Conservation (phyloP, 2,797 vertebrate species). For the Nannoperca australis region DNA sequence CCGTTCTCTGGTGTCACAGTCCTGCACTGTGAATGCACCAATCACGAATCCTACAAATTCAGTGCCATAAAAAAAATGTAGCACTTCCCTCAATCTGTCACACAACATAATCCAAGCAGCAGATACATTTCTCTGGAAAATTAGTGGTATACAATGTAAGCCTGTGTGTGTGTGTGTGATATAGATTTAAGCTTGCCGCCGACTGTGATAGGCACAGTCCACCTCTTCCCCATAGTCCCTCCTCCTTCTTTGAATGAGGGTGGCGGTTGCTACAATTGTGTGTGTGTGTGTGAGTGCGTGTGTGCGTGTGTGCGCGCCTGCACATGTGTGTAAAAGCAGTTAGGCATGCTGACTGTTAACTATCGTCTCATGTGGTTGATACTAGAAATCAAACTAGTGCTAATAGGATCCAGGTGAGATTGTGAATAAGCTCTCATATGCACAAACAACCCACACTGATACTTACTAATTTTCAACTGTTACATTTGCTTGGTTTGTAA, state of each 20-base stretch:
- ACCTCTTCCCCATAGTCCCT: conserved; percentile 23
- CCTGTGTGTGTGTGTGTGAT: conserved; percentile 31
- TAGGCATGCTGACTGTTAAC: conserved; percentile 45
- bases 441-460: conserved; percentile 64
- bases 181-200: conserved; percentile 47
- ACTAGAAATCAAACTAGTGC: conserved; percentile 82
- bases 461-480: conserved; percentile 54
- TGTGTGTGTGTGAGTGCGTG: conserved; percentile 6
- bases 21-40: not conserved
- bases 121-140: not conserved
- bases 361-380: conserved; percentile 79
- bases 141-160: not conserved
- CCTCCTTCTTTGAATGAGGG: conserved; percentile 72
- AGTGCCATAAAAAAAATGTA: not conserved
- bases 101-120: not conserved
- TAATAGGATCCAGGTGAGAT: conserved; percentile 83
- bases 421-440: conserved; percentile 61
- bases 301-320: conserved; percentile 10
- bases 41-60: not conserved
- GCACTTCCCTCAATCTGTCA: not conserved
- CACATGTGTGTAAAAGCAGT: conserved; percentile 45
- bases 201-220: conserved; percentile 53
- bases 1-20: not conserved
- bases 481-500: conserved; percentile 52
- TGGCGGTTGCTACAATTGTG: conserved; percentile 51